Evolutionary conservation across 2,888 invertebrate species (phyloP).

Genomic region (Rhingia rostrata): DNA sequence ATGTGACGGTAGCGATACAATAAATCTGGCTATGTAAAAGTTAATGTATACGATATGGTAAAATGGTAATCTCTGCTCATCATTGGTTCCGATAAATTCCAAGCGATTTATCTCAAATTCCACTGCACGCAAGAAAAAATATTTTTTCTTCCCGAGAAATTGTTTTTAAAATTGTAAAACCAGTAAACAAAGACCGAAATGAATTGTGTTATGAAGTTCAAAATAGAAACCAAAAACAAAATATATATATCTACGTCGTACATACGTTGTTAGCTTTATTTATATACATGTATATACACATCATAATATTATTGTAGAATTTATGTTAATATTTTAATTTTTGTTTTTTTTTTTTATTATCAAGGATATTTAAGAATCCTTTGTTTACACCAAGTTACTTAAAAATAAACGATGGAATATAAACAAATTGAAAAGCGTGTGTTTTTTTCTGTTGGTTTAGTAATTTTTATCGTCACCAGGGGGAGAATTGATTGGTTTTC

Average conservation of each 20-base stretch:
- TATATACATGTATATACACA: slow-evolving; percentile 43
- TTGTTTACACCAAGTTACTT: slow-evolving; percentile 17
- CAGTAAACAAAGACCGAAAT: slow-evolving; percentile 14
- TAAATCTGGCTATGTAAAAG: slow-evolving; percentile 62
- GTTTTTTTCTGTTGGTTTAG: background rate
- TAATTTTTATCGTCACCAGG: background rate
- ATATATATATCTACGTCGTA: slow-evolving; percentile 13
- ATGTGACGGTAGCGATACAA: slow-evolving; percentile 71
- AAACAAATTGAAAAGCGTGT: slow-evolving; percentile 1
- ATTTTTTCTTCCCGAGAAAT: background rate
- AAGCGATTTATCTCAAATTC: slow-evolving; percentile 32
- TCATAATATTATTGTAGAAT: slow-evolving; percentile 48
- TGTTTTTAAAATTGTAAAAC: slow-evolving; percentile 20
- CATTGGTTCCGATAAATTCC: slow-evolving; percentile 34
- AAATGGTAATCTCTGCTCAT: slow-evolving; percentile 35
- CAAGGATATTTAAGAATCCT: slow-evolving; percentile 42
- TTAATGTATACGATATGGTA: slow-evolving; percentile 65
- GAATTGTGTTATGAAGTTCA: slow-evolving; percentile 32
- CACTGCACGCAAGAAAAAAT: background rate
- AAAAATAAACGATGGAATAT: slow-evolving; percentile 52
- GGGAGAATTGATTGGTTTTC: slow-evolving; percentile 63
- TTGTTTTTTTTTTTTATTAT: slow-evolving; percentile 36
- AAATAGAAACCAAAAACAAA: slow-evolving; percentile 32
- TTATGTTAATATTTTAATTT: slow-evolving; percentile 53
- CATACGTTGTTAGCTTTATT: slow-evolving; percentile 65